Evolutionary conservation across 2,888 invertebrate genomes (phyloP).

Genomic region (Boloria euphrosyne): DNA sequence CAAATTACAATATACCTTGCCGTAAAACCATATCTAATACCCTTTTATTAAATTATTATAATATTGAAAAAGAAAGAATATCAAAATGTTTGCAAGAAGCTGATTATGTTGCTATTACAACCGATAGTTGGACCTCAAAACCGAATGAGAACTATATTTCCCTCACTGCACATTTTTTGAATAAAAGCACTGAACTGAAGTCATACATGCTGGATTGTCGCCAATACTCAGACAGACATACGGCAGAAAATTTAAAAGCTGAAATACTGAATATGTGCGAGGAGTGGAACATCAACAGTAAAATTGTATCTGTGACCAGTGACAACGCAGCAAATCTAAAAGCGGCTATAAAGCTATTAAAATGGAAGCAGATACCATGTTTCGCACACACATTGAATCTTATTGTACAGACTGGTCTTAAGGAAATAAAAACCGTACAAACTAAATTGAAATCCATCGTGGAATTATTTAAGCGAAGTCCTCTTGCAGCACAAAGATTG

Average conservation of each 20-base stretch:
- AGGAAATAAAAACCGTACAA: no score
- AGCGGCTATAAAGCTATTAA: background rate
- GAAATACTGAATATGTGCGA: no score
- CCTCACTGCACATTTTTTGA: constrained; percentile 4
- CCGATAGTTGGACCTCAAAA: constrained; percentile 1
- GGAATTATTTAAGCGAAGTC: no score
- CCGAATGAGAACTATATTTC: background rate
- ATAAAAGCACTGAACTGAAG: background rate
- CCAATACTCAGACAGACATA: background rate
- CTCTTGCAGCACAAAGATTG: no score
- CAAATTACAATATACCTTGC: background rate
- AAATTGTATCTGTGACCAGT: background rate
- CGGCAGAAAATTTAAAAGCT: background rate
- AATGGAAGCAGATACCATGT: constrained; percentile 3
- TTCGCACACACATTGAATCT: background rate
- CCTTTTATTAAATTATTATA: background rate
- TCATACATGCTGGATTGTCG: background rate
- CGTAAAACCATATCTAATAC: background rate
- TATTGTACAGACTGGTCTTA: background rate
- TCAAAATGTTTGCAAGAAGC: background rate
- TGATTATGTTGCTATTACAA: background rate
- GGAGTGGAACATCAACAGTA: no score
- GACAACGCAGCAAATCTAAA: background rate
- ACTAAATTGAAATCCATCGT: no score
- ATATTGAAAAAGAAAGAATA: background rate